These are phyloP conservation scores for Sarcophilus harrisii DNA, from an alignment of 2,797 vertebrate species.

Conservation along the genomic window DNA sequence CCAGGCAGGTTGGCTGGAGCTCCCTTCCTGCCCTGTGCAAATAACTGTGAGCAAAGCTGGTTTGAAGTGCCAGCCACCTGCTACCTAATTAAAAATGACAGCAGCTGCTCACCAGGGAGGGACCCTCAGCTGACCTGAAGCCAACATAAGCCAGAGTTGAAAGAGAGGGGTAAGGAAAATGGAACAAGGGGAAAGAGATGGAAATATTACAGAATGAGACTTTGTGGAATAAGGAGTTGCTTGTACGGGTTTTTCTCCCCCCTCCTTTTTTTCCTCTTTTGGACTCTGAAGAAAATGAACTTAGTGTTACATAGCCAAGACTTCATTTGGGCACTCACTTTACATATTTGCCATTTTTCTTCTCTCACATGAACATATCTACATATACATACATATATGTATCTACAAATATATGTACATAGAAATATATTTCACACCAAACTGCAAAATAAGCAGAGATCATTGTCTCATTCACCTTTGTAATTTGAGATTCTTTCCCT, in stretches of 20 bases:
- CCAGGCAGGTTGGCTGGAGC: slow-evolving; percentile 59
- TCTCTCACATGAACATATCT: not conserved
- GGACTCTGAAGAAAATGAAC: slow-evolving; percentile 17
- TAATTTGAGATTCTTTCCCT: not conserved
- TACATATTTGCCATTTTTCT: not conserved
- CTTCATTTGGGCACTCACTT: not conserved
- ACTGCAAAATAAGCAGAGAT: not conserved
- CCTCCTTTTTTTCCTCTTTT: slow-evolving; percentile 20
- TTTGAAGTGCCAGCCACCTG: slow-evolving; percentile 21
- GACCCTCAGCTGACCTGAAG: not conserved
- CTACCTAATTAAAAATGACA: not conserved
- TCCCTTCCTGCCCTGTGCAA: slow-evolving; percentile 46
- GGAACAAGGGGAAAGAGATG: not conserved
- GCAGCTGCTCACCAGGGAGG: not conserved
- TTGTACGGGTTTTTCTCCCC: not conserved
- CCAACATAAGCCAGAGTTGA: slow-evolving; percentile 6
- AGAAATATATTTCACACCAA: not conserved
- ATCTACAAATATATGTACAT: not conserved
- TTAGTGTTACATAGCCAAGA: not conserved
- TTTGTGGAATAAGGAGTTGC: not conserved
- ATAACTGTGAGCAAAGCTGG: slow-evolving; percentile 8
- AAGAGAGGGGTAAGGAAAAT: slow-evolving; percentile 15
- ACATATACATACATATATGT: not conserved
- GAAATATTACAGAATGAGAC: not conserved
- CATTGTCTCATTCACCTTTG: slow-evolving; percentile 1